Percentiles rank a stretch among this genome's conserved stretches.
Conservation (phyloP, 1,140 invertebrate genomes). For the Trinorchestia longiramus region DNA sequence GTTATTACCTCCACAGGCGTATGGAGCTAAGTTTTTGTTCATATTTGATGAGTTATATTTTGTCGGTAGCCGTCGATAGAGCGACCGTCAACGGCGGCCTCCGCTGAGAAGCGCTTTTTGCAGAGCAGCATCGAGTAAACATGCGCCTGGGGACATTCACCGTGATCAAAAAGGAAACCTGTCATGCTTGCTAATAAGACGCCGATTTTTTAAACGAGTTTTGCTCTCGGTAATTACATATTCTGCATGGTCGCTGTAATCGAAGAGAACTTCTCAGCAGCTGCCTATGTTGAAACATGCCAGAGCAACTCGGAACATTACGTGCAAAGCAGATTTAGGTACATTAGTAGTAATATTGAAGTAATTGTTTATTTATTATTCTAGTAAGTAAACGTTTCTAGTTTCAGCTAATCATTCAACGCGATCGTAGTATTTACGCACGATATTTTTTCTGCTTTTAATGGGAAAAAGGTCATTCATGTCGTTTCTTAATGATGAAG, state of each 20-base stretch:
- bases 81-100: not conserved
- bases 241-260: slow-evolving; percentile 3
- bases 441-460: no score
- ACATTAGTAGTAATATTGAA: not conserved
- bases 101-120: not conserved
- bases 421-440: not conserved
- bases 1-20: not conserved
- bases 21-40: not conserved
- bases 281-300: not conserved
- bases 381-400: not conserved
- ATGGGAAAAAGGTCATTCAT: not conserved
- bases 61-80: not conserved
- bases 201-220: slow-evolving; percentile 3
- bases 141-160: slow-evolving; percentile 11
- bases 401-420: not conserved
- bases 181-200: slow-evolving; percentile 42
- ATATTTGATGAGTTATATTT: not conserved
- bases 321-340: not conserved
- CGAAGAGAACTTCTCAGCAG: not conserved
- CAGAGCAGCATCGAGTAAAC: slow-evolving; percentile 7
- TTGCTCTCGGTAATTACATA: slow-evolving; percentile 17
- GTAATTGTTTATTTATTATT: not conserved
- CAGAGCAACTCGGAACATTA: not conserved
- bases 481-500: not conserved
- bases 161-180: slow-evolving; percentile 14